Conservation (phyloP, 2,113 vertebrate genomes). For the Alexandromys fortis region DNA sequence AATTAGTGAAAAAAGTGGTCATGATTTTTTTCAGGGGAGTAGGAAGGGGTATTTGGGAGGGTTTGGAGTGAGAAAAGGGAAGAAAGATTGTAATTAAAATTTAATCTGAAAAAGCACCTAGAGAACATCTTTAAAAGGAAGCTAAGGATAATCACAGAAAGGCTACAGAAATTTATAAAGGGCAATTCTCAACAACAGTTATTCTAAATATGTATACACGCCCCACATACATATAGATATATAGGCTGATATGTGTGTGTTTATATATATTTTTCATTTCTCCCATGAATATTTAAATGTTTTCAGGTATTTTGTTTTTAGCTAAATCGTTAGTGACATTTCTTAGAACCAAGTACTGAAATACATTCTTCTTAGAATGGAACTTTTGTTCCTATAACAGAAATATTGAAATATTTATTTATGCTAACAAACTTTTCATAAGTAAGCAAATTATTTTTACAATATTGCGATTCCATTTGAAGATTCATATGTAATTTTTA, state of each 20-base stretch:
- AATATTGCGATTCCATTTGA: not conserved
- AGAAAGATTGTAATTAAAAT: not conserved
- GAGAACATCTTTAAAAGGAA: not conserved
- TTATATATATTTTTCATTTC: not conserved
- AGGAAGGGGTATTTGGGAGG: no score
- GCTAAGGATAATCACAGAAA: not conserved
- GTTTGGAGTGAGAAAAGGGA: not conserved
- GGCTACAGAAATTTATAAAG: not conserved
- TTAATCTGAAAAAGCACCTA: not conserved
- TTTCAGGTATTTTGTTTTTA: conserved; percentile 24
- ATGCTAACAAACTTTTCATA: not conserved
- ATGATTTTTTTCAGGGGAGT: not conserved
- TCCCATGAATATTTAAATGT: not conserved
- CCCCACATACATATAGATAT: not conserved
- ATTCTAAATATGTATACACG: not conserved
- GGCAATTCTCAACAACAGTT: not conserved
- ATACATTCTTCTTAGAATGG: not conserved
- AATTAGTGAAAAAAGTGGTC: not conserved
- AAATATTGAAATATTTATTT: not conserved
- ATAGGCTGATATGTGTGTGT: no score
- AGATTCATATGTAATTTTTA: conserved; percentile 27
- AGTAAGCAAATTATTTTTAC: not conserved
- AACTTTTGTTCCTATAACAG: not conserved
- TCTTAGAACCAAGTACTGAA: conserved; percentile 5
- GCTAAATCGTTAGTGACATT: not conserved